Conservation (phyloP, 30 jellyfish, hydroid and myxozoan genomes). For the Cassiopea xamachana region DNA sequence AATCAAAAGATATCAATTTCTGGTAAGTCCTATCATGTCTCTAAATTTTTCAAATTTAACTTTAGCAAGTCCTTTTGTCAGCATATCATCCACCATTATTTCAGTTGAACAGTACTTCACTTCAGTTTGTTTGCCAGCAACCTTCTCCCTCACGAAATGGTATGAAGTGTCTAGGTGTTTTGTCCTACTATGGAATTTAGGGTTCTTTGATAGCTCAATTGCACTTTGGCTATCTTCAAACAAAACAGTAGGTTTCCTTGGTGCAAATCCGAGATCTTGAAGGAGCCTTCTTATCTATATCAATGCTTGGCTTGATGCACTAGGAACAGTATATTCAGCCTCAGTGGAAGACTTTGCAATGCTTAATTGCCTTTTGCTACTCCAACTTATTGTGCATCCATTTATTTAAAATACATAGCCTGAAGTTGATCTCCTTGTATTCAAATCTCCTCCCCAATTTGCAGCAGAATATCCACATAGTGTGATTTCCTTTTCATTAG, state of each 20-base stretch:
- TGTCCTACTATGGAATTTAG: not conserved
- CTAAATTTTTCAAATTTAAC: not conserved
- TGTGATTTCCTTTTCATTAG: not conserved
- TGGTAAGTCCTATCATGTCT: not conserved
- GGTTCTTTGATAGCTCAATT: not conserved
- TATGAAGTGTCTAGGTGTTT: not conserved
- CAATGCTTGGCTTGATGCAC: constrained; percentile 30
- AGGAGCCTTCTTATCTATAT: not conserved
- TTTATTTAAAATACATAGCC: constrained; percentile 37
- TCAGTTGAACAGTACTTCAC: not conserved
- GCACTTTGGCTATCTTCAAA: not conserved
- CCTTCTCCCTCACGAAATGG: not conserved
- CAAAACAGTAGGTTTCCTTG: not conserved
- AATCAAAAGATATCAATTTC: not conserved
- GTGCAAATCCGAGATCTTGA: not conserved
- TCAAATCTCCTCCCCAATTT: constrained; percentile 48
- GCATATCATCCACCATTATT: not conserved
- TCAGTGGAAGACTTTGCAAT: constrained; percentile 39
- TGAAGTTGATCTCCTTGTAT: constrained; percentile 42
- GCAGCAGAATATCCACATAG: constrained; percentile 35
- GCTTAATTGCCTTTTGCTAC: constrained; percentile 14
- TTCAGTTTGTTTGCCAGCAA: not conserved
- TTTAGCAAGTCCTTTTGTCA: not conserved
- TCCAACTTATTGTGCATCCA: constrained; percentile 45
- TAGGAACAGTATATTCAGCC: constrained; percentile 14